Percentiles rank a stretch among this genome's conserved stretches.
These are phyloP conservation scores for Lathronympha strigana DNA, from an alignment of 2,888 invertebrate species.

Conservation along the genomic window DNA sequence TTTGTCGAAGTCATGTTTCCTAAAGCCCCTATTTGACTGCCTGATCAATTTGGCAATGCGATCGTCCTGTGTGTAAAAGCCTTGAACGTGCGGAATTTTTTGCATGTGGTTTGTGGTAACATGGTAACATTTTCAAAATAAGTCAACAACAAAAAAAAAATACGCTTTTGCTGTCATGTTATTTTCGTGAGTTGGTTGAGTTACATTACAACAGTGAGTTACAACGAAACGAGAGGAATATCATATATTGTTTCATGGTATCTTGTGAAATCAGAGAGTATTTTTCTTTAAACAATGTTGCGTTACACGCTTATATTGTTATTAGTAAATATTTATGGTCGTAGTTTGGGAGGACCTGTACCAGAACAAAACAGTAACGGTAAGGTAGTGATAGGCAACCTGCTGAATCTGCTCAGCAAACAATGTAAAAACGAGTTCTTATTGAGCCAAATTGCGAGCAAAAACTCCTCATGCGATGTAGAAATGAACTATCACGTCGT, in stretches of 20 bases:
- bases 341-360: constrained; percentile 62
- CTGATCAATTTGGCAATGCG: too few species aligned
- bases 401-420: constrained; percentile 53
- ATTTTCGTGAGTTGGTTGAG: background rate
- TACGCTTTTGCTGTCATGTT: constrained; percentile 9
- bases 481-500: constrained; percentile 51
- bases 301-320: constrained; percentile 60
- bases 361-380: constrained; percentile 44
- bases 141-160: background rate
- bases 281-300: constrained; percentile 55
- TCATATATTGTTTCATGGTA: constrained; percentile 22
- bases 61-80: too few species aligned
- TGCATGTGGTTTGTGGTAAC: constrained; percentile 2
- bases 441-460: constrained; percentile 55
- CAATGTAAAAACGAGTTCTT: constrained; percentile 64
- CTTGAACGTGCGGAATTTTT: too few species aligned
- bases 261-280: constrained; percentile 3
- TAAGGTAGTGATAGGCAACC: constrained; percentile 43
- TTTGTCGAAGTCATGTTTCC: too few species aligned
- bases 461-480: constrained; percentile 58
- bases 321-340: constrained; percentile 62
- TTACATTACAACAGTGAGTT: too few species aligned
- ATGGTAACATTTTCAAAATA: background rate
- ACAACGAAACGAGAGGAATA: background rate
- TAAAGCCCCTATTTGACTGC: too few species aligned